Base-by-base conservation (phyloP, 2,888 invertebrate genomes). In the Zeuzera pyrina region DNA sequence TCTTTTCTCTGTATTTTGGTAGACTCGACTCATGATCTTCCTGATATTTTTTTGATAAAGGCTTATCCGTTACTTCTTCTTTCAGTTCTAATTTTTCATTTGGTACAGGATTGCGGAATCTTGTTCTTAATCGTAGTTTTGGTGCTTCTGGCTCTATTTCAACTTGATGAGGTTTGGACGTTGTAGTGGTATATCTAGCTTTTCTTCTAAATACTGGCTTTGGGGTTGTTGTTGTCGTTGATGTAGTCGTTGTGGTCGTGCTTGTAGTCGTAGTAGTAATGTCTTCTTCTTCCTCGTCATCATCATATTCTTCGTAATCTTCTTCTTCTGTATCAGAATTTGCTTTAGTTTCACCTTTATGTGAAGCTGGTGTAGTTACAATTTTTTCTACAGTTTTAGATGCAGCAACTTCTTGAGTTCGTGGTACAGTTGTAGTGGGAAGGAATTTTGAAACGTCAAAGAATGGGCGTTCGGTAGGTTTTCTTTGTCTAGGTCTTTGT, bases 1-100 rank as follows among this genome's bases (percentile, higher is more conserved):
- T 74, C 51, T 78, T 81, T 51, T 74, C 81, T 42, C 59, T 64
- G 34, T 69, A 74, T 43, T 68, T 72, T 6, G 76, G 71, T 26
- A 43, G 29, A 2, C 21, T 14, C 3, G 16, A 15, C 3, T 30
- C 38, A 11, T 48, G 38, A 11, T 40, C 33, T 26, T 45, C 42
- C 22, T 43, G 34, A 0, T 33, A 13, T 22, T 40, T 48, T 27
- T 43, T 36, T 29, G 31, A n/a, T n/a, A n/a, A n/a, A n/a, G n/a
- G n/a, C n/a, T n/a, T n/a, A n/a, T n/a, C n/a, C n/a, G 3, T 25
- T 12, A 30, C 7, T 3, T 16, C 10, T 19, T 48, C 16, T 5
- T 46, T 38, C 21, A 28, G 32, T 28, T 41, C 16, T 23, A 36
- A 29, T 28, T 41, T 48, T 31, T 54, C 44, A 15, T 35, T 45